Conservation (phyloP, 2,888 invertebrate species). For the Buathra laborator region DNA sequence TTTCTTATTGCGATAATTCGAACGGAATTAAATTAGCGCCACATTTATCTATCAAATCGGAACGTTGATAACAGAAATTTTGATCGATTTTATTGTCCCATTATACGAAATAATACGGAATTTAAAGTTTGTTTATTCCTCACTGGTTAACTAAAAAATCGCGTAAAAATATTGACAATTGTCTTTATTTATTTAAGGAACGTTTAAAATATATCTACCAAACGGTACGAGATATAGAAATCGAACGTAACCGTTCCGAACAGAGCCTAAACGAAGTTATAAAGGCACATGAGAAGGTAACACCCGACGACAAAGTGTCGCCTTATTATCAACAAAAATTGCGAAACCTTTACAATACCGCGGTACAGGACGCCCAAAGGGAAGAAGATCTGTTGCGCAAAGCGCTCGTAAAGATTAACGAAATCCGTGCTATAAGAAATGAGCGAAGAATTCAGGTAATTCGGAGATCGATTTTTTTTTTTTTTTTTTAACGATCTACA, state of each 20-base stretch:
- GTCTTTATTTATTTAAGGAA: slow-evolving; percentile 87
- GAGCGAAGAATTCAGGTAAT: slow-evolving; percentile 93
- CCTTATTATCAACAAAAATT: slow-evolving; percentile 89
- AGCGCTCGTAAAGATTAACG: slow-evolving; percentile 94
- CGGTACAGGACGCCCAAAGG: slow-evolving; percentile 92
- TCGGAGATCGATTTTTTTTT: neutral
- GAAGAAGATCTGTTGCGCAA: slow-evolving; percentile 94
- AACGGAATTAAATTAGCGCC: neutral
- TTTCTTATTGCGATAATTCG: neutral
- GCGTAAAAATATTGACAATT: neutral
- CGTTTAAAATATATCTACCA: slow-evolving; percentile 92
- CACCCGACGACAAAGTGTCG: slow-evolving; percentile 86
- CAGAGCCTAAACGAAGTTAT: slow-evolving; percentile 92
- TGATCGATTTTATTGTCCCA: neutral
- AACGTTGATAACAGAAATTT: neutral
- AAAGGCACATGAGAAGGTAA: slow-evolving; percentile 90
- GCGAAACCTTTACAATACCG: slow-evolving; percentile 92
- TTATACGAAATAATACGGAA: neutral
- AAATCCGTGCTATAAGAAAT: slow-evolving; percentile 95
- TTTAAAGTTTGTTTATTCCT: neutral
- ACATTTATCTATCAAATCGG: neutral
- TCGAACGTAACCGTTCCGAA: slow-evolving; percentile 92
- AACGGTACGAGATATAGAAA: slow-evolving; percentile 93
- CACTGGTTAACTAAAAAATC: slow-evolving; percentile 15
- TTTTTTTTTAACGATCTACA: neutral